phyloP scores from a whole-genome alignment of 2,113 vertebrate species.

The Agapornis roseicollis region DNA sequence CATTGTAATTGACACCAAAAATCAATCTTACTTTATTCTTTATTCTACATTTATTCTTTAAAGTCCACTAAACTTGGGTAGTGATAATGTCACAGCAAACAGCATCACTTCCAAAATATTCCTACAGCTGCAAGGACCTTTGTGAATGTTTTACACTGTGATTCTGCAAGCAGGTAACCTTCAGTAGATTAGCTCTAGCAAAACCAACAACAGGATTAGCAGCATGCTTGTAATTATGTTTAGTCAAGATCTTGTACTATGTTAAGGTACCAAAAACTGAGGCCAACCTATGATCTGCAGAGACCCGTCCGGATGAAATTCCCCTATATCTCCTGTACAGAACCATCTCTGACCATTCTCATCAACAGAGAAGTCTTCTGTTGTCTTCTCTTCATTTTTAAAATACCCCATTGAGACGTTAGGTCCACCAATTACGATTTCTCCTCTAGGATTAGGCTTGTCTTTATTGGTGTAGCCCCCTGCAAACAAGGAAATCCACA shows the following conservation, averaged over 20 bases:
- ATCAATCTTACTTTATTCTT: not conserved
- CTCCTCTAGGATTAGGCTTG: conserved; percentile 91
- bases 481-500: conserved; percentile 55
- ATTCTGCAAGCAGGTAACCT: not conserved
- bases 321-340: conserved; percentile 94
- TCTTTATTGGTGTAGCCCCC: conserved; percentile 92
- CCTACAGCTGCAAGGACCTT: not conserved
- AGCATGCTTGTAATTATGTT: not conserved
- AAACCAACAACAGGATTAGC: not conserved
- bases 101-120: not conserved
- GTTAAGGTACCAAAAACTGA: not conserved
- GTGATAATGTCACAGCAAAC: not conserved
- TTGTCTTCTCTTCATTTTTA: conserved; percentile 78
- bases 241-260: not conserved
- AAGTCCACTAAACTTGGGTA: not conserved
- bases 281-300: conserved; percentile 92
- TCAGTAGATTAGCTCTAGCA: not conserved
- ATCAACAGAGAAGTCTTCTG: conserved; percentile 87
- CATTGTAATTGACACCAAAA: not conserved
- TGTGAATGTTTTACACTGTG: not conserved
- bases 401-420: conserved; percentile 96
- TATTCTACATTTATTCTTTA: not conserved
- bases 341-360: conserved; percentile 93
- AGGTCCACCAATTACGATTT: conserved; percentile 92
- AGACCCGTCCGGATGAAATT: conserved; percentile 92